Evolutionary conservation across 2,113 vertebrate genomes (phyloP).

Genomic region (Egretta garzetta): DNA sequence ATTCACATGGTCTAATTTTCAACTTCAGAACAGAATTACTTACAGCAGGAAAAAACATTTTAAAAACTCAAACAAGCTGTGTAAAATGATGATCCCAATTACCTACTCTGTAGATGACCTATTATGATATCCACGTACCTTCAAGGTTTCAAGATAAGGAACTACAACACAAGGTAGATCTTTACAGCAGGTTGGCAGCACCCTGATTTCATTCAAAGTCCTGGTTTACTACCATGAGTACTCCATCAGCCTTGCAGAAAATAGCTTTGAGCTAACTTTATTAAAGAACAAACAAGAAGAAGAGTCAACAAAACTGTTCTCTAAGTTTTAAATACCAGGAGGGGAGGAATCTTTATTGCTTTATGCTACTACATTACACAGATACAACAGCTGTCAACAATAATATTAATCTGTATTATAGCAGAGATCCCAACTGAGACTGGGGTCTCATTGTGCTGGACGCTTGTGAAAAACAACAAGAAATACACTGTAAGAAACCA

Average conservation of each 20-base stretch:
- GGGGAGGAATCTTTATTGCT: slow-evolving; percentile 51
- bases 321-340: slow-evolving; percentile 44
- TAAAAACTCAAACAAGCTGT: not conserved
- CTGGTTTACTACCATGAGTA: slow-evolving; percentile 16
- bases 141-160: slow-evolving; percentile 51
- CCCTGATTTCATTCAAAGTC: not conserved
- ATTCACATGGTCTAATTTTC: not conserved
- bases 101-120: slow-evolving; percentile 9
- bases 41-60: not conserved
- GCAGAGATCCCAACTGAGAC: slow-evolving; percentile 12
- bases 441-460: slow-evolving; percentile 29
- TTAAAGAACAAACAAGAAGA: slow-evolving; percentile 44
- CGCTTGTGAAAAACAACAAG: not conserved
- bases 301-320: slow-evolving; percentile 55
- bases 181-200: slow-evolving; percentile 31
- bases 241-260: not conserved
- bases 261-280: slow-evolving; percentile 40
- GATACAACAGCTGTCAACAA: slow-evolving; percentile 61
- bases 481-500: not conserved
- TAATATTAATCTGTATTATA: slow-evolving; percentile 60
- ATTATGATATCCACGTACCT: not conserved
- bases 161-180: not conserved
- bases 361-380: slow-evolving; percentile 65
- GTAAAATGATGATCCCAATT: not conserved
- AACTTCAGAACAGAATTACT: not conserved